Evolutionary conservation across 2,113 vertebrate species (phyloP).

Genomic region (Microcebus griseorufus): DNA sequence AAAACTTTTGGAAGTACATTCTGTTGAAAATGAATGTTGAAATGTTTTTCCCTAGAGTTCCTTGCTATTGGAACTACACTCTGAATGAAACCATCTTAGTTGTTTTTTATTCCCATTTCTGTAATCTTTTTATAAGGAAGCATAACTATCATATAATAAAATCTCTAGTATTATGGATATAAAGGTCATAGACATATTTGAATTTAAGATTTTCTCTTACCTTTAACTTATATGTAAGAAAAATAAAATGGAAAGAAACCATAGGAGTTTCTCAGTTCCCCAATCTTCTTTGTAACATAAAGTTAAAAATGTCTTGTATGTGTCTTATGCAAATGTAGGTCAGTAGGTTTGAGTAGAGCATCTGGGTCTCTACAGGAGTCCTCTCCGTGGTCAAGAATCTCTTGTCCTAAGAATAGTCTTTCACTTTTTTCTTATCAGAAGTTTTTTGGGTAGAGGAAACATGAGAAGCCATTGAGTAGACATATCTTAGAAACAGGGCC

Average conservation of each 20-base stretch:
- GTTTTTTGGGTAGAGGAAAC: background rate
- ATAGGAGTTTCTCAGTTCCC: background rate
- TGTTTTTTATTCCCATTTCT: background rate
- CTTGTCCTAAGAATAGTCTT: background rate
- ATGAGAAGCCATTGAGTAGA: background rate
- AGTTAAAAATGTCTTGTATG: background rate
- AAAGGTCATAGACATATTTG: background rate
- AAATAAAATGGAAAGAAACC: background rate
- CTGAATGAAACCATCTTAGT: background rate
- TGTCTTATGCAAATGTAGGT: background rate
- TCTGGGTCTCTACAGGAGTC: background rate
- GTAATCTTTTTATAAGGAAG: background rate
- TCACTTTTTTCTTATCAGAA: background rate
- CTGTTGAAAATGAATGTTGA: background rate
- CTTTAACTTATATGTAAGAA: background rate
- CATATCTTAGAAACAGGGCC: background rate
- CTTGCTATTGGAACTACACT: background rate
- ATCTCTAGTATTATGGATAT: background rate
- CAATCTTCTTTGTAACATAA: background rate
- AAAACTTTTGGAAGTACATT: background rate
- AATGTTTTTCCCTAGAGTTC: background rate
- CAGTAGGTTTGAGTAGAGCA: background rate
- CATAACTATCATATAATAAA: background rate
- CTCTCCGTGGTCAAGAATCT: background rate
- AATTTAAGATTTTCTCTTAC: background rate